Conservation (phyloP, 2,113 vertebrate species). For the Arothron firmamentum region DNA sequence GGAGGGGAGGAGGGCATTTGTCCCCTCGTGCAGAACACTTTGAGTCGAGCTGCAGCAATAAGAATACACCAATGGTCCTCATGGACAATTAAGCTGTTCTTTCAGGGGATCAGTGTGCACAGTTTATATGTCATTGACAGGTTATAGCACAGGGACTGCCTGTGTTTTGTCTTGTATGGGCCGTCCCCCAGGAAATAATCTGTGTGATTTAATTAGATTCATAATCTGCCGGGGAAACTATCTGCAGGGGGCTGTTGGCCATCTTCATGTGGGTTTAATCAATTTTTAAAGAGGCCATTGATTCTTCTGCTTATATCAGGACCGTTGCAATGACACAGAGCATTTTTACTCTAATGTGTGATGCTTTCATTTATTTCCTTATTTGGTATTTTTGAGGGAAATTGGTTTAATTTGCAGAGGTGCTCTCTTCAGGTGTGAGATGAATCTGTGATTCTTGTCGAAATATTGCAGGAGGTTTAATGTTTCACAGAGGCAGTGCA, state of each 20-base stretch:
- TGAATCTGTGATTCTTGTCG: too few relatives aligned
- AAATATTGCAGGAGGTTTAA: too few relatives aligned
- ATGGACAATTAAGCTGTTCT: conserved; percentile 33
- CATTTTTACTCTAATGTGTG: too few relatives aligned
- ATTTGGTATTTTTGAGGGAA: neutral
- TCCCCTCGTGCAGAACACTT: conserved; percentile 23
- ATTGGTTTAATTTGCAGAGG: too few relatives aligned
- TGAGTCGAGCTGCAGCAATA: conserved; percentile 1
- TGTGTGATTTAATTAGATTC: conserved; percentile 64
- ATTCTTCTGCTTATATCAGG: neutral
- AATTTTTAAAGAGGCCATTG: conserved; percentile 2
- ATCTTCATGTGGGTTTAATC: conserved; percentile 19
- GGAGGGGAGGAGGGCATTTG: conserved; percentile 41
- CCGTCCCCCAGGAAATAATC: conserved; percentile 64
- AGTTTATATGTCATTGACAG: conserved; percentile 17
- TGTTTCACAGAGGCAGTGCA: too few relatives aligned
- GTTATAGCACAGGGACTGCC: conserved; percentile 14
- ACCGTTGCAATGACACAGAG: too few relatives aligned
- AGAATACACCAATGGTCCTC: conserved; percentile 4
- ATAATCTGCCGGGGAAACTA: conserved; percentile 22
- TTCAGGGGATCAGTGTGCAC: conserved; percentile 26
- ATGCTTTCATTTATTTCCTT: neutral
- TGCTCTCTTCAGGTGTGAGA: too few relatives aligned
- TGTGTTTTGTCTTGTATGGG: conserved; percentile 24
- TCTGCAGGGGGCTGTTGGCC: conserved; percentile 22